These are phyloP conservation scores for Malurus elegans DNA, from an alignment of 2,113 vertebrate species.

Conservation along the genomic window DNA sequence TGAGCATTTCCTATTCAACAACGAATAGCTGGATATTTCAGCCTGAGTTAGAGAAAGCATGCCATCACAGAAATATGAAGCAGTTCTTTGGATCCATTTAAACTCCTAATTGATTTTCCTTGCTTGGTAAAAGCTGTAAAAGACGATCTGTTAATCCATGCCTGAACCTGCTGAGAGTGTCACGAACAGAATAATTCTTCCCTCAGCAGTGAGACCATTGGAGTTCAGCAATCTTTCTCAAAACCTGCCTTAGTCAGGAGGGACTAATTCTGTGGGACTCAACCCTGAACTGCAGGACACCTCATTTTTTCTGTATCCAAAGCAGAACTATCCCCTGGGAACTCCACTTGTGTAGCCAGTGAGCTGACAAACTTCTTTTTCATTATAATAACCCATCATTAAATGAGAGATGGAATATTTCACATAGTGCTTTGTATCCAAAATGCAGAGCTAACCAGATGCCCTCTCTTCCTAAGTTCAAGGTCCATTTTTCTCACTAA, in stretches of 20 bases:
- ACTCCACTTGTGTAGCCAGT: not conserved
- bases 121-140: not conserved
- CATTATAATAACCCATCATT: not conserved
- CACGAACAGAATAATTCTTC: not conserved
- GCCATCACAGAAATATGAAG: not conserved
- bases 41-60: not conserved
- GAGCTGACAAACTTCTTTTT: constrained; percentile 7
- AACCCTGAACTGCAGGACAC: not conserved
- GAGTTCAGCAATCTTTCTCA: not conserved
- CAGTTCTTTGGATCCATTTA: not conserved
- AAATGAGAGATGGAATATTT: not conserved
- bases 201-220: not conserved
- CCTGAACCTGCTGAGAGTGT: not conserved
- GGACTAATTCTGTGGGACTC: not conserved
- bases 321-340: not conserved
- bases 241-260: not conserved
- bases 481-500: not conserved
- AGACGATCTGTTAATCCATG: not conserved
- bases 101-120: not conserved
- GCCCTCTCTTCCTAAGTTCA: not conserved
- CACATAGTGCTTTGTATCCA: not conserved
- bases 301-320: not conserved
- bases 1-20: not conserved
- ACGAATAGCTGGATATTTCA: not conserved
- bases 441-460: not conserved